Evolutionary conservation across 2,113 vertebrate species (phyloP), one percentile per base, ranked within the genome.

Genomic region (Chitala chitala): DNA sequence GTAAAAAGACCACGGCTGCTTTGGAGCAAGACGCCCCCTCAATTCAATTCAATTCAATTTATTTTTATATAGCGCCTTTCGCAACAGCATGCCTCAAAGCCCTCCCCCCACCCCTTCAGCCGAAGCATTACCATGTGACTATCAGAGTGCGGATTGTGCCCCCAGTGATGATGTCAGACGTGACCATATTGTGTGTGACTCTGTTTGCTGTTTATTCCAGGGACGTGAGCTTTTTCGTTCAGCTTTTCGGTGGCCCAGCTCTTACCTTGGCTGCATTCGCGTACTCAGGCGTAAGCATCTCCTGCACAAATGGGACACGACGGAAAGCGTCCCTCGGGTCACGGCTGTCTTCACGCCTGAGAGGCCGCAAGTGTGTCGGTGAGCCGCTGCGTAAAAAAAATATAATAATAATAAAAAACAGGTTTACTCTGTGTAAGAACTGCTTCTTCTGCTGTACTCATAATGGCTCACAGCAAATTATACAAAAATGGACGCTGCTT

Each of bases 291-390:
- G 74, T 53, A 69, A 75, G 69, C 22, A 46, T 69, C 53, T 69
- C 65, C 42, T 26, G 44, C 15, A 56, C 74, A 75, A 69, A 75
- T 56, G 51, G 64, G 65, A 75, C 46, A 29, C 50, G 65, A 50
- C 74, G 58, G 31, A 51, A 50, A 58, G 53, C 58, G 74, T 69
- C 74, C 65, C 71, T 42, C 20, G 65, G 74, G 74, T 69, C 24
- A 50, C 26, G n/a, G 40, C 31, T 42, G 1, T 26, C 51, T 75
- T 75, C 74, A 69, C 26, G 65, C 65, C 53, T 69, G 53, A 69
- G 51, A 26, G 33, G 56, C n/a, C 33, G 22, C 53, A 44, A 72
- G n/a, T n/a, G 70, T 31, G 51, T 71, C 69, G 36, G 31, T n/a
- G 26, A 71, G 33, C 29, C 44, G 9, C 20, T 12, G 59, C 54